A percentile compares a stretch with the other conserved stretches of the same genome.
phyloP scores from a whole-genome alignment of 2,888 invertebrate species.

The Amaurobius ferox region DNA sequence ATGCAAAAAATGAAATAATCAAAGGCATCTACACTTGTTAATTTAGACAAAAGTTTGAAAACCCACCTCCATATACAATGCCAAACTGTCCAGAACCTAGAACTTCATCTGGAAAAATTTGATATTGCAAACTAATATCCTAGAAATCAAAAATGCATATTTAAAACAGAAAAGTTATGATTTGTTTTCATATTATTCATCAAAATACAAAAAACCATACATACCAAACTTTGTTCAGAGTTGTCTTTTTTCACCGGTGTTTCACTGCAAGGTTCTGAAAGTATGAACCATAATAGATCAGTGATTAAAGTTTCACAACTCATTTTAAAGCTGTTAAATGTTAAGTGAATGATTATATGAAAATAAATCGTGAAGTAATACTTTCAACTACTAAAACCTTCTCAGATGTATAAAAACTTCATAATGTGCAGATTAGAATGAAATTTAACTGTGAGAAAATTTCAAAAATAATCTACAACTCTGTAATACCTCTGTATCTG shows the following conservation, averaged over 20 bases:
- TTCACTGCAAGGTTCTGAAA: constrained; percentile 38
- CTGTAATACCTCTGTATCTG: too few relatives aligned
- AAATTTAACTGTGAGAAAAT: too few relatives aligned
- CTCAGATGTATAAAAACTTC: too few relatives aligned
- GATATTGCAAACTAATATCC: constrained; percentile 97
- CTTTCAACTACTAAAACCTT: too few relatives aligned
- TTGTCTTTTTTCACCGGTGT: constrained; percentile 41
- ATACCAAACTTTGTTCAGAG: constrained; percentile 62
- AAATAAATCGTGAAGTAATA: too few relatives aligned
- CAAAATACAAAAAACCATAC: constrained; percentile 13
- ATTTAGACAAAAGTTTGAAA: background rate
- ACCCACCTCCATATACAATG: constrained; percentile 94
- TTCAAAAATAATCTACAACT: too few relatives aligned
- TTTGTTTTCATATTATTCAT: background rate
- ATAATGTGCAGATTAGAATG: too few relatives aligned
- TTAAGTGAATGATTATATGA: too few relatives aligned
- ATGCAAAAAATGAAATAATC: too few relatives aligned
- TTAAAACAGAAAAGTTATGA: background rate
- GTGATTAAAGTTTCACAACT: too few relatives aligned
- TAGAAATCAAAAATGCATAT: constrained; percentile 16
- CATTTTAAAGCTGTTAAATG: background rate
- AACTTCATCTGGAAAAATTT: constrained; percentile 97
- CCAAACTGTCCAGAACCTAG: constrained; percentile 99
- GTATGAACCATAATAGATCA: too few relatives aligned
- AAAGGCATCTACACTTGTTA: too few relatives aligned